Evolutionary conservation across 2,888 invertebrate genomes (phyloP), one percentile per base, ranked within the genome.

Genomic region (Flexamia atlantica): DNA sequence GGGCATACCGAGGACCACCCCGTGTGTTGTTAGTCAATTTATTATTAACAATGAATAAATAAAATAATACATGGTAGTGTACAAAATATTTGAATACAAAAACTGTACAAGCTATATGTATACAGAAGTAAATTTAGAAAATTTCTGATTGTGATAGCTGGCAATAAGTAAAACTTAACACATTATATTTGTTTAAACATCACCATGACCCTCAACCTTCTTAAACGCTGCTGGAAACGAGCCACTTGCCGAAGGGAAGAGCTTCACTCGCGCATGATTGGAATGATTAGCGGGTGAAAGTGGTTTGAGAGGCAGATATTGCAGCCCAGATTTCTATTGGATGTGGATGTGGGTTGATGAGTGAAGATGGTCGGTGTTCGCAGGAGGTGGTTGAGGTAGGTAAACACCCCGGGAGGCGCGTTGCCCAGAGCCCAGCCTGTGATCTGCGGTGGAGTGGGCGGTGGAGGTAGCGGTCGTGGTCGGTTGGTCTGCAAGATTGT

Each of bases 311-410:
- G 64, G 12, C 14, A 17, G 5, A 46, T 17, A 57, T 57, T 20
- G 57, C 57, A 64, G 17, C 64, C 64, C 64, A 64, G 64, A 64
- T 64, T 64, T 64, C 64, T 64, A 64, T 64, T 28, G 64, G 25
- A 64, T 64, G 23, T 60, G 60, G 60, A 60, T 60, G 64, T 64
- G 64, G 64, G 64, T 64, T 64, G 64, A 64, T 14, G 64, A 64
- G 64, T 64, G 64, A 28, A 12, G 57, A 57, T 57, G 57, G 23
- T 57, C 23, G 23, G 25, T 10, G 7, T 23, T 57, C 57, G 23
- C 25, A 23, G 5, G 23, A 14, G 28, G 30, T 30, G 28, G 30
- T 30, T 30, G 14, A 64, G 5, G 30, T 14, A 28, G 12, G 20
- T 64, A 28, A 25, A 64, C 10, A 53, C 28, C 64, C 30, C 17